Conservation (phyloP, 2,797 vertebrate species). For the Chelonia mydas region DNA sequence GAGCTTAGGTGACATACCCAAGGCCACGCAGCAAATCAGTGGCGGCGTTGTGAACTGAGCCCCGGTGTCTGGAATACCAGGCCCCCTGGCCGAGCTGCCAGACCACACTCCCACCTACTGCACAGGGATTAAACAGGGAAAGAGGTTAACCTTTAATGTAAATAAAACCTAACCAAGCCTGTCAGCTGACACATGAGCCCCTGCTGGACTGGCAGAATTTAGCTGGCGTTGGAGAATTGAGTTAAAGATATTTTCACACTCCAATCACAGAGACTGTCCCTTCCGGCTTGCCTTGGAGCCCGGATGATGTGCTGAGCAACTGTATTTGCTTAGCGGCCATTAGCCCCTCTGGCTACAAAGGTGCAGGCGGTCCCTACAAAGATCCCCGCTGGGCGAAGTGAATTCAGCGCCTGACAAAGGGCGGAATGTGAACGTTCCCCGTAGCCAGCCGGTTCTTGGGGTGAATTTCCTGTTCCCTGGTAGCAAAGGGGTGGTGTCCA, state of each 20-base stretch:
- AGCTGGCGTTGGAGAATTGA: not conserved
- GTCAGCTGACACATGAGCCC: not conserved
- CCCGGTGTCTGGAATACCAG: not conserved
- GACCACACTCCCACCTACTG: not conserved
- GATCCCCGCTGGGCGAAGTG: not conserved
- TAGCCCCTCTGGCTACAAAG: conserved; percentile 13
- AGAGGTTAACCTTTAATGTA: not conserved
- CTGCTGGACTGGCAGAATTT: not conserved
- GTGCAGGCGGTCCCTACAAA: not conserved
- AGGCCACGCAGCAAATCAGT: not conserved
- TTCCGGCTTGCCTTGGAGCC: conserved; percentile 21
- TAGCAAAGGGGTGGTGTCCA: not conserved
- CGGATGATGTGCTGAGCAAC: conserved; percentile 54
- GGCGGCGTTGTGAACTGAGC: not conserved
- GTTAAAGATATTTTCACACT: not conserved
- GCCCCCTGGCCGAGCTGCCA: not conserved
- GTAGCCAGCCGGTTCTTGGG: accelerated
- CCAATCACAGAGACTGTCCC: not conserved
- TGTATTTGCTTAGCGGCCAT: conserved; percentile 60
- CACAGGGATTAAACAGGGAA: not conserved
- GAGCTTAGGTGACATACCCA: not conserved
- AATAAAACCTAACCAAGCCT: not conserved
- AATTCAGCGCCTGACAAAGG: not conserved
- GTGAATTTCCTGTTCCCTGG: not conserved
- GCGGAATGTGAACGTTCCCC: accelerated